These are phyloP conservation scores for Lethenteron reissneri DNA, from an alignment of 2,113 vertebrate species.

Conservation along the genomic window DNA sequence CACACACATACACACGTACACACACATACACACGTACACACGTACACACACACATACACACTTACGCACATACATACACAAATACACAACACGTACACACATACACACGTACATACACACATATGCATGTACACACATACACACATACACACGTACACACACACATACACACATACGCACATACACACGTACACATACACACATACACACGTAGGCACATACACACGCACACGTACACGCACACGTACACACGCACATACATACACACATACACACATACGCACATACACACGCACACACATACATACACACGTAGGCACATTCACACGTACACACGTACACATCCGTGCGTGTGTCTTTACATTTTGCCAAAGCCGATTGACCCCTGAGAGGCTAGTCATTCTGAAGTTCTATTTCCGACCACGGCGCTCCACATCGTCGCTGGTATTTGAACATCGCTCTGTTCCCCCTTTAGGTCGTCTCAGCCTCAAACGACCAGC, in stretches of 20 bases:
- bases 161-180: background rate
- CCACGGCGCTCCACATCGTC: too few relatives aligned
- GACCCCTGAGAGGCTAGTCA: too few relatives aligned
- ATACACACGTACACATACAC: background rate
- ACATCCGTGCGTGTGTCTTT: too few relatives aligned
- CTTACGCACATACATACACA: background rate
- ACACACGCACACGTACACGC: background rate
- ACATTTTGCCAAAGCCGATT: too few relatives aligned
- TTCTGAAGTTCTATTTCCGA: too few relatives aligned
- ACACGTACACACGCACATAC: background rate
- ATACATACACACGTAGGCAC: background rate
- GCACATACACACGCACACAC: background rate
- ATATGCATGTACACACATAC: background rate
- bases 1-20: background rate
- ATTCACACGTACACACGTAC: background rate
- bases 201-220: background rate
- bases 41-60: background rate
- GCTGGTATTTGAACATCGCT: too few relatives aligned
- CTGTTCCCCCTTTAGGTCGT: too few relatives aligned
- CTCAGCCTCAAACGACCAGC: too few relatives aligned
- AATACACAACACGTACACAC: background rate
- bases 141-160: too few relatives aligned
- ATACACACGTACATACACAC: background rate
- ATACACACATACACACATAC: background rate
- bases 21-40: background rate